These are phyloP conservation scores for Thumatha senex DNA, from an alignment of 2,888 invertebrate species.

Conservation along the genomic window DNA sequence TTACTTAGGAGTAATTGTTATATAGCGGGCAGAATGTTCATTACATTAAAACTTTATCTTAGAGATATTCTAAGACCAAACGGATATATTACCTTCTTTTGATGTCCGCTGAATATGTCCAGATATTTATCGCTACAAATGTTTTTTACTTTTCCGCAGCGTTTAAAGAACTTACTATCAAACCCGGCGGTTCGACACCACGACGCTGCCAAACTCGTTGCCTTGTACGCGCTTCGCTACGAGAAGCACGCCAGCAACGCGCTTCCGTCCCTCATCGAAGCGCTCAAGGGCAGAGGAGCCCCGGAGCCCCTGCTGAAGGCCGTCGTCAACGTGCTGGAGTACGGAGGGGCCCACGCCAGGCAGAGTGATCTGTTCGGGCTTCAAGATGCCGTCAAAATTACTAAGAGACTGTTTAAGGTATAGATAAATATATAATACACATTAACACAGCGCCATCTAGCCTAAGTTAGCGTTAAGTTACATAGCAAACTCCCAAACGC, in stretches of 20 bases:
- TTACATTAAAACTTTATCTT: no score
- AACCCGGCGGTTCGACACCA: constrained; percentile 88
- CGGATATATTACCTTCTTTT: no score
- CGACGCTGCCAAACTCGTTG: constrained; percentile 94
- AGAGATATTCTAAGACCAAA: no score
- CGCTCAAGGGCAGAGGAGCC: constrained; percentile 88
- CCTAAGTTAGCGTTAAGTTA: no score
- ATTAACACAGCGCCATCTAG: no score
- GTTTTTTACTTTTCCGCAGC: constrained; percentile 63
- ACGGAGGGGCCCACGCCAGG: constrained; percentile 91
- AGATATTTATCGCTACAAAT: no score
- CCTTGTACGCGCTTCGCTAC: constrained; percentile 96
- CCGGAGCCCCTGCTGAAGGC: constrained; percentile 84
- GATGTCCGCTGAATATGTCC: no score
- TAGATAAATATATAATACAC: background rate
- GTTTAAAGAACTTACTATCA: constrained; percentile 90
- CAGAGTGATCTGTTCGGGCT: constrained; percentile 93
- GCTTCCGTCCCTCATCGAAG: constrained; percentile 88
- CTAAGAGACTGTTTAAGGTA: constrained; percentile 93
- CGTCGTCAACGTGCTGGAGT: constrained; percentile 89
- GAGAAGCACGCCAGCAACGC: constrained; percentile 93
- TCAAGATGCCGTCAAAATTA: constrained; percentile 94
- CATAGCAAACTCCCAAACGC: no score
- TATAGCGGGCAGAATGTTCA: no score
- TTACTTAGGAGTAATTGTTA: no score